These are phyloP conservation scores for Drosophila limbata DNA, from an alignment of 2,888 invertebrate species.

Conservation along the genomic window DNA sequence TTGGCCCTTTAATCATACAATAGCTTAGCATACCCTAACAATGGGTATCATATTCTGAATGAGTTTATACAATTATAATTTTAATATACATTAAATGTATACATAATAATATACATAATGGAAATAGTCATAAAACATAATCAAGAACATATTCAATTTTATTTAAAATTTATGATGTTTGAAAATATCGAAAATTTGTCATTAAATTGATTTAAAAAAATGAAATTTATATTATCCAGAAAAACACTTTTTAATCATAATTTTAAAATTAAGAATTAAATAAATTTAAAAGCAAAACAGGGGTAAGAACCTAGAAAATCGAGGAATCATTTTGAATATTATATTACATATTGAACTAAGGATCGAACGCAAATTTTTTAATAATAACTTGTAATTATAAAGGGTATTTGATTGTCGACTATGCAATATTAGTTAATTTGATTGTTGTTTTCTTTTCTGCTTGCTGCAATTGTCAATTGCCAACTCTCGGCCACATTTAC, in stretches of 20 bases:
- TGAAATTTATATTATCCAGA: too few relatives aligned
- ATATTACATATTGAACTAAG: too few relatives aligned
- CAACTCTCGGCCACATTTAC: conserved; percentile 53
- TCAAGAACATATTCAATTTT: not conserved
- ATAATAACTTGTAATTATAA: too few relatives aligned
- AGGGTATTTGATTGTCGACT: conserved; percentile 3
- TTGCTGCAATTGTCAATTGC: conserved; percentile 22
- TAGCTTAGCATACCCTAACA: not conserved
- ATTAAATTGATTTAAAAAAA: too few relatives aligned
- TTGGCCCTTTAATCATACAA: conserved; percentile 2
- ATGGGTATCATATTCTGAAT: not conserved
- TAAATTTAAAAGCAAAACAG: too few relatives aligned
- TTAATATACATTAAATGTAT: not conserved
- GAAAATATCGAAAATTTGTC: not conserved
- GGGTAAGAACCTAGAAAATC: too few relatives aligned
- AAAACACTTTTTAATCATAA: too few relatives aligned
- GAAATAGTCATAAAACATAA: not conserved
- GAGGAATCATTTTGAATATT: too few relatives aligned
- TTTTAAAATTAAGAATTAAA: too few relatives aligned
- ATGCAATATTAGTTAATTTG: not conserved
- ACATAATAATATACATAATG: not conserved
- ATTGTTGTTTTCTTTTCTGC: conserved; percentile 18
- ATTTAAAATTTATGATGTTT: not conserved
- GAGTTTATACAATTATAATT: not conserved
- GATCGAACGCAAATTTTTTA: too few relatives aligned